Percentiles rank a stretch among this genome's conserved stretches.
Conservation (phyloP, 2,113 vertebrate species). For the Clarias macrocephalus region DNA sequence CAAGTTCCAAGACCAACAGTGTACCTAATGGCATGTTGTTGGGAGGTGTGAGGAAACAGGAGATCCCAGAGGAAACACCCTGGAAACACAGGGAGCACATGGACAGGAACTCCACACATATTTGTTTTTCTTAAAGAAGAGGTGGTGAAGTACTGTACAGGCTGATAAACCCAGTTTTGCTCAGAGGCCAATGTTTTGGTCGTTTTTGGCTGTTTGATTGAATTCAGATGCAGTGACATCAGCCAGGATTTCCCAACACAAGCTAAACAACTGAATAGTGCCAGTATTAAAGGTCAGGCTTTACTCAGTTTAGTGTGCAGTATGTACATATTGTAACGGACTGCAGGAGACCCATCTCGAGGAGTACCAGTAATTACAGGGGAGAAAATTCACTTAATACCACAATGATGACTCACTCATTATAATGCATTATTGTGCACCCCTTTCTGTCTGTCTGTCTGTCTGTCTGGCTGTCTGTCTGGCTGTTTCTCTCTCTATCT, state of each 20-base stretch:
- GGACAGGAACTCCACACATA: not conserved
- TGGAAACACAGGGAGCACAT: conserved; percentile 1
- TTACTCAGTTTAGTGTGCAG: not conserved
- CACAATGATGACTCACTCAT: not conserved
- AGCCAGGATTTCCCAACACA: not conserved
- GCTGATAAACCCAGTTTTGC: not conserved
- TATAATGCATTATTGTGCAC: not conserved
- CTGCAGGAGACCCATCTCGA: not conserved
- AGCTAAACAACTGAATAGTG: not conserved
- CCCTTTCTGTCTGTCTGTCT: not conserved
- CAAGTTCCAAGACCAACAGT: not conserved
- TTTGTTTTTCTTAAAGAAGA: not conserved
- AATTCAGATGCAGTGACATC: not conserved
- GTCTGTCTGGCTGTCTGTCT: not conserved
- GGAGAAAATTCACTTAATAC: not conserved
- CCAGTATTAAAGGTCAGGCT: not conserved
- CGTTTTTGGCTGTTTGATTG: not conserved
- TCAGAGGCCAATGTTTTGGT: not conserved
- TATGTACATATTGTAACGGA: not conserved
- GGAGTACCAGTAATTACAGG: not conserved
- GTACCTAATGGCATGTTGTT: not conserved
- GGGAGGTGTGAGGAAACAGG: conserved; percentile 21
- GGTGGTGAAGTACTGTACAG: conserved; percentile 1
- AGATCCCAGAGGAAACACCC: conserved; percentile 4
- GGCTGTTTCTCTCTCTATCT: not conserved